Evolutionary conservation across 92 coral and sea anemone species (phyloP).

Genomic region (Palythoa grandis): DNA sequence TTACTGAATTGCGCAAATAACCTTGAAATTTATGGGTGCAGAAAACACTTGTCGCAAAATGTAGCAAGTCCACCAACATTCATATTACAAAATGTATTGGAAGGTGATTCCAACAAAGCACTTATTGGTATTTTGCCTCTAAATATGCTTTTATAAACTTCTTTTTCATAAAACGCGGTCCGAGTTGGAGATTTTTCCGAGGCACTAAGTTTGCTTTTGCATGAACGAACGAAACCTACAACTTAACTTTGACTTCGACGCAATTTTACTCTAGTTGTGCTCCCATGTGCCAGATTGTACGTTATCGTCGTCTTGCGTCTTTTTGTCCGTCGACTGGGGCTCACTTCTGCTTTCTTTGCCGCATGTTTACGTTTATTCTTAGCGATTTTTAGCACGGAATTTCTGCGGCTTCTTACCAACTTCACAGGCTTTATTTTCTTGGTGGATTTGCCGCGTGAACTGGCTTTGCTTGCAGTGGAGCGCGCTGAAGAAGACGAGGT

Average conservation of each 20-base stretch:
- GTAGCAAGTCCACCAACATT: not conserved
- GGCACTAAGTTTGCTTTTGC: not conserved
- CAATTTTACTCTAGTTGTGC: not conserved
- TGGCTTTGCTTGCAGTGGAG: constrained; percentile 34
- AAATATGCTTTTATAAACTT: not conserved
- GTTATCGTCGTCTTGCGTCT: constrained; percentile 40
- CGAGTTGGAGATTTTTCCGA: not conserved
- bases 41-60: not conserved
- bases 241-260: not conserved
- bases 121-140: not conserved
- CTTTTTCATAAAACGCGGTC: not conserved
- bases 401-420: constrained; percentile 41
- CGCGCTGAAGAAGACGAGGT: constrained; percentile 4
- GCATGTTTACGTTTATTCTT: constrained; percentile 49
- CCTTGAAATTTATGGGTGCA: no score
- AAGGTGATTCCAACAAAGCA: not conserved
- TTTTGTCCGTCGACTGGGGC: constrained; percentile 29
- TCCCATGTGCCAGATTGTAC: not conserved
- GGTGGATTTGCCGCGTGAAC: constrained; percentile 4
- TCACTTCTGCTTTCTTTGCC: constrained; percentile 2
- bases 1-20: no score
- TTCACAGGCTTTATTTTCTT: constrained; percentile 52
- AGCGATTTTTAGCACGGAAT: constrained; percentile 48
- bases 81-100: not conserved
- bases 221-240: not conserved